phyloP scores from a whole-genome alignment of 1,140 invertebrate genomes.

The Hermetia illucens region DNA sequence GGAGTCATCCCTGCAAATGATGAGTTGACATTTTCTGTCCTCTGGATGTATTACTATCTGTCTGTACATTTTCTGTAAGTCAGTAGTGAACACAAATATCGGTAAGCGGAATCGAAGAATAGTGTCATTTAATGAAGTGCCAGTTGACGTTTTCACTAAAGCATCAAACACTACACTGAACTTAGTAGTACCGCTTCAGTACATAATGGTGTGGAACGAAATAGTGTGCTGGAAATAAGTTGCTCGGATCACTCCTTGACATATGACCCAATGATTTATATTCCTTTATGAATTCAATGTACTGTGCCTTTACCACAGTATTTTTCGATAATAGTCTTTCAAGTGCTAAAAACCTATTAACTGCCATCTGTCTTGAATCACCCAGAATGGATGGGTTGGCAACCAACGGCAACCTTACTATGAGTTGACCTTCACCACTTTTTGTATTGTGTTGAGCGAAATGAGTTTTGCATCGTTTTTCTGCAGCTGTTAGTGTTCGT shows the following conservation, averaged over 20 bases:
- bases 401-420: constrained; percentile 13
- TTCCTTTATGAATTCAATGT: constrained; percentile 16
- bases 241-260: constrained; percentile 3
- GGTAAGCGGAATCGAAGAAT: too few species aligned
- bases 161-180: constrained; percentile 16
- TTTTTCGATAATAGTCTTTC: constrained; percentile 10
- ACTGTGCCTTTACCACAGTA: constrained; percentile 7
- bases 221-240: constrained; percentile 3
- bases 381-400: constrained; percentile 6
- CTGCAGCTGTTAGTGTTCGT: not conserved
- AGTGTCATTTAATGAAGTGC: constrained; percentile 23
- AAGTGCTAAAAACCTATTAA: constrained; percentile 9
- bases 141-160: constrained; percentile 13
- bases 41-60: too few species aligned
- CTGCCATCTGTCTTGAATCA: constrained; percentile 7
- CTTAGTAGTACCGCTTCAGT: constrained; percentile 13
- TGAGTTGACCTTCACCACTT: constrained; percentile 10
- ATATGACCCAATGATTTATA: constrained; percentile 15
- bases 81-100: too few species aligned
- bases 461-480: constrained; percentile 12
- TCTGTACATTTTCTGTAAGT: too few species aligned
- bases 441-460: constrained; percentile 9
- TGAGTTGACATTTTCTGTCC: too few species aligned
- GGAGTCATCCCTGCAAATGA: too few species aligned
- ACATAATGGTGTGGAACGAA: constrained; percentile 16